A percentile compares a stretch with the other conserved stretches of the same genome.
phyloP scores from a whole-genome alignment of 2,797 vertebrate genomes.

The Menidia menidia region DNA sequence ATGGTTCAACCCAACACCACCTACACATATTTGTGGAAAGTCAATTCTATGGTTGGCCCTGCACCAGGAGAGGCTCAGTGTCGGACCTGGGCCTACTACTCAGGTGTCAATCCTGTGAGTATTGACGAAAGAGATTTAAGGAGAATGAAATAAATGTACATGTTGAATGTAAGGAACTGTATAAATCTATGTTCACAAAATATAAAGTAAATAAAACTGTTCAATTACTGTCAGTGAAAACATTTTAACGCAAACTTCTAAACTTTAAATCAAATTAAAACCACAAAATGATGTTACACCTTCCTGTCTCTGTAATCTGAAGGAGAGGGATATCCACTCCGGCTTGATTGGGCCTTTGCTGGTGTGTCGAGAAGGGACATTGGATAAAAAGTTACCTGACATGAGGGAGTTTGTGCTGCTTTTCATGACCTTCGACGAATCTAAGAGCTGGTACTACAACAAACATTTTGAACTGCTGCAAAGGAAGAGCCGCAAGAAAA shows the following conservation, averaged over 20 bases:
- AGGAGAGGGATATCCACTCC: slow-evolving; percentile 94
- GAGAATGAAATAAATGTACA: background rate
- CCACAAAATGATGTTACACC: background rate
- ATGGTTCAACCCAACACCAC: slow-evolving; percentile 86
- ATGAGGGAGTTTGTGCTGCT: slow-evolving; percentile 88
- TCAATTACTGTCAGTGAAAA: too few species aligned
- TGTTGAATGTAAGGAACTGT: background rate
- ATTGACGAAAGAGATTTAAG: background rate
- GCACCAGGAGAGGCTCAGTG: slow-evolving; percentile 82
- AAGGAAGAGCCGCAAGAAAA: slow-evolving; percentile 63
- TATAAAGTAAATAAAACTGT: background rate
- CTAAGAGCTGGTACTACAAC: slow-evolving; percentile 94
- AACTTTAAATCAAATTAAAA: too few species aligned
- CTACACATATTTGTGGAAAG: slow-evolving; percentile 92
- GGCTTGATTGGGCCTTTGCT: slow-evolving; percentile 94
- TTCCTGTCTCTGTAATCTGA: slow-evolving; percentile 1
- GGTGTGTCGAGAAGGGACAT: slow-evolving; percentile 88
- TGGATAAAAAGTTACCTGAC: slow-evolving; percentile 59
- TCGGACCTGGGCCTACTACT: slow-evolving; percentile 94
- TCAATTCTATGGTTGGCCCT: slow-evolving; percentile 82
- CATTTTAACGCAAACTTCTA: too few species aligned
- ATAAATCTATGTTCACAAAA: background rate
- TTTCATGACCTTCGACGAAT: slow-evolving; percentile 96
- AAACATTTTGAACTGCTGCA: slow-evolving; percentile 74
- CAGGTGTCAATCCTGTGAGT: slow-evolving; percentile 91